phyloP scores from a whole-genome alignment of 53 echinoderm and acorn worm genomes.

The Actinopyga echinites region DNA sequence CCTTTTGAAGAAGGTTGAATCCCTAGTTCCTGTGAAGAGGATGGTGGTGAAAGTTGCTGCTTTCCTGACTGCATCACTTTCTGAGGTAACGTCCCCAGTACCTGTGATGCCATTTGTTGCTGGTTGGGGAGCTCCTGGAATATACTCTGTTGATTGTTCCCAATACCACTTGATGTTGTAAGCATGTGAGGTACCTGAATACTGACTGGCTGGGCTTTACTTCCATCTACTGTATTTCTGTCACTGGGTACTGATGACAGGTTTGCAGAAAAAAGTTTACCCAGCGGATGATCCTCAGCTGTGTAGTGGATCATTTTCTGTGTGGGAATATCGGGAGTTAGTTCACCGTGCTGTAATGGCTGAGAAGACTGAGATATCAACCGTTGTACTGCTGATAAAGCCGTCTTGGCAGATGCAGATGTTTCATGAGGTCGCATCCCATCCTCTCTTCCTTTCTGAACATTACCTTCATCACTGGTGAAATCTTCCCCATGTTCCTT shows the following conservation, averaged over 20 bases:
- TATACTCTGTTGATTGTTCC: neutral
- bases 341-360: conserved; percentile 14
- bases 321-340: conserved; percentile 23
- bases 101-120: neutral
- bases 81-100: neutral
- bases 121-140: neutral
- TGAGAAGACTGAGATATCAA: conserved; percentile 25
- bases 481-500: neutral
- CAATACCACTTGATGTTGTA: neutral
- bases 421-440: neutral
- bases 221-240: neutral
- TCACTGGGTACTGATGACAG: too few relatives aligned
- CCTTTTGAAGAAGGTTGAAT: neutral
- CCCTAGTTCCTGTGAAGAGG: neutral
- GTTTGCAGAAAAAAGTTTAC: neutral
- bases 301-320: conserved; percentile 39
- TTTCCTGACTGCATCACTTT: neutral
- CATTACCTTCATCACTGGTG: neutral
- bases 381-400: conserved; percentile 16
- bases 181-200: neutral
- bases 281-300: conserved; percentile 15
- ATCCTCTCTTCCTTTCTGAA: neutral
- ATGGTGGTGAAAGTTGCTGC: neutral
- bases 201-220: neutral
- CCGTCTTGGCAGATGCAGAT: neutral